These are phyloP conservation scores for Hapalemur alaotrensis DNA, from an alignment of 2,797 vertebrate species.

Conservation along the genomic window DNA sequence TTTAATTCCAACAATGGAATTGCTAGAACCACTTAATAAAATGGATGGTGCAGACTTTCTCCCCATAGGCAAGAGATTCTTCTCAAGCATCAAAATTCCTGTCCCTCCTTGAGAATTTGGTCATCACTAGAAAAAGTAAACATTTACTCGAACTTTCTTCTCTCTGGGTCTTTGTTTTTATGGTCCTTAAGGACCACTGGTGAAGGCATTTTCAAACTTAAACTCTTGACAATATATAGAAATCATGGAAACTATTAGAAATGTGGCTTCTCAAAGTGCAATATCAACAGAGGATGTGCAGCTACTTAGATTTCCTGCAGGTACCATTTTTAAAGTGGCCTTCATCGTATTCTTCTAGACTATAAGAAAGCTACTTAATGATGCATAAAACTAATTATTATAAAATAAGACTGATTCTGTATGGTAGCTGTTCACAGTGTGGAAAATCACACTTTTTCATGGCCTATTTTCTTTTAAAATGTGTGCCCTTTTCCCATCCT, in stretches of 20 bases:
- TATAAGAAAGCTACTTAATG: constrained; percentile 74
- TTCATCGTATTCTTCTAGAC: constrained; percentile 26
- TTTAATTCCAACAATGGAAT: background rate
- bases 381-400: constrained; percentile 83
- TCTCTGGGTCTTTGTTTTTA: background rate
- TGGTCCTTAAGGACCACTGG: background rate
- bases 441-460: constrained; percentile 78
- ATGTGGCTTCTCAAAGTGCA: background rate
- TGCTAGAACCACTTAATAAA: background rate
- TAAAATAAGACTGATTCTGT: constrained; percentile 76
- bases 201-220: background rate
- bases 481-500: constrained; percentile 71
- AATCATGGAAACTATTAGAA: background rate
- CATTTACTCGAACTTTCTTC: background rate
- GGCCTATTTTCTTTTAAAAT: constrained; percentile 77
- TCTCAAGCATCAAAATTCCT: background rate
- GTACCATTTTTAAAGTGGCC: constrained; percentile 53
- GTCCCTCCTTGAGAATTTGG: background rate
- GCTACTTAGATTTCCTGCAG: constrained; percentile 21
- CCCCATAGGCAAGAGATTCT: background rate
- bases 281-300: background rate
- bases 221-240: background rate
- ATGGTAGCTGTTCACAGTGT: constrained; percentile 69
- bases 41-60: background rate
- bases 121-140: background rate